phyloP scores from a whole-genome alignment of 92 coral and sea anemone genomes.

The Phenganax subtilis region DNA sequence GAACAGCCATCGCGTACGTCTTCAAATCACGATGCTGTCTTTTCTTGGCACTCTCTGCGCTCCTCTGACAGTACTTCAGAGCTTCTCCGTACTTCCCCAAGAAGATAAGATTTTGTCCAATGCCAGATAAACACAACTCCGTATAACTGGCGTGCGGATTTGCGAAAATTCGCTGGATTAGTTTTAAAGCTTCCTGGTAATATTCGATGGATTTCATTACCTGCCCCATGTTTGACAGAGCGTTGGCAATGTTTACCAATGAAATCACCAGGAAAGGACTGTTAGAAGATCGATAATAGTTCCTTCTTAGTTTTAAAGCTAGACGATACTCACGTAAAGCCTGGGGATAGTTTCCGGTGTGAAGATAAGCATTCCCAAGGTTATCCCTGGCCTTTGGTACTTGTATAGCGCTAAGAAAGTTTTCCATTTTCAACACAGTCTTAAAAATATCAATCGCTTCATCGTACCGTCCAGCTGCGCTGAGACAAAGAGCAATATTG shows the following conservation, averaged over 20 bases:
- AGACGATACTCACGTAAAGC: neutral
- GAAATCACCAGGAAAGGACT: constrained; percentile 11
- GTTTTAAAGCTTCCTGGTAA: constrained; percentile 2
- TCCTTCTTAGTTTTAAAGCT: constrained; percentile 3
- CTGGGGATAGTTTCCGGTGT: neutral
- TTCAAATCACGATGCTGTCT: neutral
- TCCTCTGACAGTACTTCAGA: neutral
- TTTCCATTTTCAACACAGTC: neutral
- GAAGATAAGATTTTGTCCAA: neutral
- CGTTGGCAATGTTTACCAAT: constrained; percentile 11
- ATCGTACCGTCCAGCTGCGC: neutral
- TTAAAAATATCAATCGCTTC: neutral
- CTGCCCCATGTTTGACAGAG: neutral
- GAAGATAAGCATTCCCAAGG: neutral
- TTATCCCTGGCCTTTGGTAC: constrained; percentile 2
- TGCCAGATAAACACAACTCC: constrained; percentile 1
- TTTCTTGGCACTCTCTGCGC: neutral
- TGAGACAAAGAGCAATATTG: constrained; percentile 11
- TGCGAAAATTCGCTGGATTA: neutral
- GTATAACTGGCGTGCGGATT: constrained; percentile 2
- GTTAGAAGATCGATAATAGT: neutral
- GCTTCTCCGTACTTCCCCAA: neutral
- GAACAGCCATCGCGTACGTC: neutral
- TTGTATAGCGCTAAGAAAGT: constrained; percentile 1
- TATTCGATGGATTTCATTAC: neutral